Evolutionary conservation across 2,113 vertebrate genomes (phyloP).

Genomic region (Tonatia bakeri): DNA sequence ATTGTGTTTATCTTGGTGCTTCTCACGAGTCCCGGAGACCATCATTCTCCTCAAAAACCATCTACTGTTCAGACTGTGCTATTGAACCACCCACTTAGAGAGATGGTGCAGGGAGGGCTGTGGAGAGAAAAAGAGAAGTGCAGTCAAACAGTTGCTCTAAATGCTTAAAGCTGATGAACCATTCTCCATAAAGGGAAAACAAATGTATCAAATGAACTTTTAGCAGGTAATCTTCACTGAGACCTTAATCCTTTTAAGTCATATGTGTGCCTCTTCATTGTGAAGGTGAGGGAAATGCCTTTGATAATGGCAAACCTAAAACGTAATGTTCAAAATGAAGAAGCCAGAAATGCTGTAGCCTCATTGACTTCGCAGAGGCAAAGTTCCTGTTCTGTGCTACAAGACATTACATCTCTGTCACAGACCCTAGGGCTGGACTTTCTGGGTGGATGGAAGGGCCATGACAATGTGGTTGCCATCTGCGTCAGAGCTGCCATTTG

Average conservation of each 20-base stretch:
- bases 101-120: neutral
- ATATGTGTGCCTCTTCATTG: neutral
- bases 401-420: neutral
- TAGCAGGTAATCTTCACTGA: neutral
- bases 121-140: neutral
- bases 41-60: neutral
- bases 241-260: neutral
- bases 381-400: neutral
- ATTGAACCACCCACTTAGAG: neutral
- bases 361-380: neutral
- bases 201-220: neutral
- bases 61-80: neutral
- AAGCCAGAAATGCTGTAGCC: neutral
- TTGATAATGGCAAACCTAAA: neutral
- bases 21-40: neutral
- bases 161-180: neutral
- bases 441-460: neutral
- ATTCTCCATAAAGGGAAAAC: neutral
- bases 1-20: neutral
- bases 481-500: rapidly evolving
- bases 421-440: neutral
- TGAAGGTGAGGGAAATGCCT: neutral
- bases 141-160: neutral
- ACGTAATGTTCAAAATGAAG: neutral
- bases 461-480: rapidly evolving